phyloP scores from a whole-genome alignment of 2,888 invertebrate species.

The Hypercompe scribonia region DNA sequence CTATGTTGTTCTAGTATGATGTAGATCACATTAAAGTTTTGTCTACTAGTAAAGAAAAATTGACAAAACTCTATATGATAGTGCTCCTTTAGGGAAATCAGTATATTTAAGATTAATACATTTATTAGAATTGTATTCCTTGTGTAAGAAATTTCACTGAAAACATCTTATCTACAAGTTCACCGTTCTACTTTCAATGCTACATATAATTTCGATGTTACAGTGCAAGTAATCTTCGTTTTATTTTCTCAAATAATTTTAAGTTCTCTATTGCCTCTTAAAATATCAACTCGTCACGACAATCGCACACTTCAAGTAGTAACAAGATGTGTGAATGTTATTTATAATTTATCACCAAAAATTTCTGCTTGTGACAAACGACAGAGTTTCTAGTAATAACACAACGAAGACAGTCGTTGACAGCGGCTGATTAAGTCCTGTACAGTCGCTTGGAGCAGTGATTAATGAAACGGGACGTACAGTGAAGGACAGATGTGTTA shows the following conservation, averaged over 20 bases:
- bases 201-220: no score
- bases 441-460: constrained; percentile 53
- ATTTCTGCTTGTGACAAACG: constrained; percentile 37
- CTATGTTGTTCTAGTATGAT: no score
- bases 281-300: not conserved
- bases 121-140: not conserved
- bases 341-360: constrained; percentile 38
- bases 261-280: no score
- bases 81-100: no score
- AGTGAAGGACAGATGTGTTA: constrained; percentile 70
- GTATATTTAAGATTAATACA: no score
- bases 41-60: no score
- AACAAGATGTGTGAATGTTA: constrained; percentile 1
- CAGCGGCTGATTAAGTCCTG: constrained; percentile 56
- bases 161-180: not conserved
- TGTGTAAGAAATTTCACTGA: not conserved
- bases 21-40: no score
- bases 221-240: no score
- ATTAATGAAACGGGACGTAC: constrained; percentile 70
- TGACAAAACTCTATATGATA: no score
- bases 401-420: constrained; percentile 51
- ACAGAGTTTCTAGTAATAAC: constrained; percentile 47
- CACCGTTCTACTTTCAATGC: not conserved
- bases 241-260: no score
- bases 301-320: not conserved